Evolutionary conservation across 2,888 invertebrate species (phyloP).

Genomic region (Dicyrtomina minuta): DNA sequence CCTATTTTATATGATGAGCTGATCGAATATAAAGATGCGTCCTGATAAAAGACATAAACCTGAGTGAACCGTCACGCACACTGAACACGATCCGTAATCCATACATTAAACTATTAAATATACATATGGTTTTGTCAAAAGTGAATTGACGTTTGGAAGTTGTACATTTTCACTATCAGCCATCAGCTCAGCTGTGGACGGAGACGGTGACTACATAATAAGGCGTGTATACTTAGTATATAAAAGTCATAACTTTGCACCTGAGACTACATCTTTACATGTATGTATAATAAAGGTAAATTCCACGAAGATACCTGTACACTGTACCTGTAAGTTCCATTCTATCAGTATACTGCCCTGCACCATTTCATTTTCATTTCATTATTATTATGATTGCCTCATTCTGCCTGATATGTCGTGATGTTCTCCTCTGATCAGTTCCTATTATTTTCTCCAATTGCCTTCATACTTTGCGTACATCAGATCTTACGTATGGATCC

Average conservation of each 20-base stretch:
- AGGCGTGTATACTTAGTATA: no score
- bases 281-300: background rate
- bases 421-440: slow-evolving; percentile 5
- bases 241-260: slow-evolving; percentile 2
- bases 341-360: background rate
- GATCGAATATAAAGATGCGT: slow-evolving; percentile 1
- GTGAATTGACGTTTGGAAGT: background rate
- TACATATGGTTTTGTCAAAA: slow-evolving; percentile 1
- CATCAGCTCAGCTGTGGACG: background rate
- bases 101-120: slow-evolving; percentile 1
- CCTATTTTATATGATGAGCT: background rate
- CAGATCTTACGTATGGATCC: background rate
- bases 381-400: slow-evolving; percentile 8
- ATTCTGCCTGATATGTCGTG: background rate
- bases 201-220: background rate
- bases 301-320: background rate
- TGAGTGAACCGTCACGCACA: slow-evolving; percentile 15
- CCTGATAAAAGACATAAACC: slow-evolving; percentile 12
- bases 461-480: background rate
- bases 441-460: slow-evolving; percentile 13
- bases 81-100: slow-evolving; percentile 11
- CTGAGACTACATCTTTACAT: background rate
- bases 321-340: no score
- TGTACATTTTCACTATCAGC: background rate
- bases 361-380: slow-evolving; percentile 8